Evolutionary conservation across 2,113 vertebrate species (phyloP), one percentile per base, ranked within the genome.

Genomic region (Xiphias gladius): DNA sequence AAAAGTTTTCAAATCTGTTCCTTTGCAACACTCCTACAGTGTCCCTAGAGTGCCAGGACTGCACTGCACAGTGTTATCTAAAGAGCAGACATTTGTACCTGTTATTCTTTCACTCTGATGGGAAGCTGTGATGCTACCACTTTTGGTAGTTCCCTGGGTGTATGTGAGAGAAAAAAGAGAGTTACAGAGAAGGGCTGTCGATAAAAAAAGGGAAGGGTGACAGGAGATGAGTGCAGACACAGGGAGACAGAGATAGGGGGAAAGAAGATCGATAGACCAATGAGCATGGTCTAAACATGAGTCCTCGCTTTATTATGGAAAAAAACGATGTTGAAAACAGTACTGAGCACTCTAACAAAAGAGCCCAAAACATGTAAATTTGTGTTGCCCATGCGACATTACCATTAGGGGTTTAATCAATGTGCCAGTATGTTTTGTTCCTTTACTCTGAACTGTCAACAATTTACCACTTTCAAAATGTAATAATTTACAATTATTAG

Each of bases 21-120:
- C 67, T 85, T 43, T 26, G 55, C 77, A 62, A 63, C 84, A 37
- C 67, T 73, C 83, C 41, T 66, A 41, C 73, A 43, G 46, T n/a
- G 74, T 92, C 86, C 84, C 89, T 3, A 26, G 91, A 91, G 89
- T 77, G 79, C 58, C 76, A 26, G 64, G 55, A 58, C 80, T 63
- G 72, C 82, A 82, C 28, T n/a, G 24, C 82, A 46, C 46, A 24
- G 58, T 73, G 80, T 86, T 85, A 58, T 76, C 80, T 79, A 66
- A 86, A 88, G 74, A 85, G 85, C 83, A 73, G 83, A 86, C 77
- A 80, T 84, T 80, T 89, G 83, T 77, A 85, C 76, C 83, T 73
- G 67, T 89, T 86, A 84, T 77, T 79, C 64, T 57, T 55, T 84
- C 37, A 7, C 58, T 85, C 58, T 92, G 71, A 81, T 84, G 75